phyloP scores from a whole-genome alignment of 2,797 vertebrate genomes.

The Lacerta agilis region DNA sequence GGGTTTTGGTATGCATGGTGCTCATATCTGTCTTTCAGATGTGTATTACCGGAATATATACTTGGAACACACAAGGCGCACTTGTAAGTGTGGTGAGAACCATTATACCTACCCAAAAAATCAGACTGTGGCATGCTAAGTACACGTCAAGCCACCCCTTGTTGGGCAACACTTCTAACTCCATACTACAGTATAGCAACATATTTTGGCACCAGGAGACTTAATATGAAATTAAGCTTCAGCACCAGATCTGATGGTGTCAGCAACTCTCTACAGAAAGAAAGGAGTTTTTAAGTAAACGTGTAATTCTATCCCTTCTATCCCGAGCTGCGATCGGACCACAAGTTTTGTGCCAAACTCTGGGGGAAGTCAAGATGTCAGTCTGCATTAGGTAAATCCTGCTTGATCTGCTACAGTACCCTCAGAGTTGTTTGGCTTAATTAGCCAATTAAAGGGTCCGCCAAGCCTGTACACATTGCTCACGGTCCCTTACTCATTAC shows the following conservation, averaged over 20 bases:
- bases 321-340: conserved; percentile 53
- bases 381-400: conserved; percentile 57
- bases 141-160: conserved; percentile 16
- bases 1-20: background rate
- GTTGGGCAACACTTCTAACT: conserved; percentile 46
- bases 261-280: conserved; percentile 58
- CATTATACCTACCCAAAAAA: background rate
- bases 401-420: conserved; percentile 68
- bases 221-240: conserved; percentile 54
- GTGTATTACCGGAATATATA: background rate
- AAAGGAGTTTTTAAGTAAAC: conserved; percentile 56
- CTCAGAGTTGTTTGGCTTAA: conserved; percentile 56
- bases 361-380: conserved; percentile 65
- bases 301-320: conserved; percentile 61
- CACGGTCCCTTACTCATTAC: conserved; percentile 66
- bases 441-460: conserved; percentile 68
- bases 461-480: conserved; percentile 59
- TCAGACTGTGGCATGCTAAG: background rate
- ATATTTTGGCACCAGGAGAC: conserved; percentile 50
- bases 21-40: background rate
- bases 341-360: conserved; percentile 46
- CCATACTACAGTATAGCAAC: conserved; percentile 30
- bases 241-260: conserved; percentile 54
- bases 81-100: background rate
- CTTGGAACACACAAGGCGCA: background rate